Evolutionary conservation across 2,888 invertebrate species (phyloP).

Genomic region (Noctua fimbriata): DNA sequence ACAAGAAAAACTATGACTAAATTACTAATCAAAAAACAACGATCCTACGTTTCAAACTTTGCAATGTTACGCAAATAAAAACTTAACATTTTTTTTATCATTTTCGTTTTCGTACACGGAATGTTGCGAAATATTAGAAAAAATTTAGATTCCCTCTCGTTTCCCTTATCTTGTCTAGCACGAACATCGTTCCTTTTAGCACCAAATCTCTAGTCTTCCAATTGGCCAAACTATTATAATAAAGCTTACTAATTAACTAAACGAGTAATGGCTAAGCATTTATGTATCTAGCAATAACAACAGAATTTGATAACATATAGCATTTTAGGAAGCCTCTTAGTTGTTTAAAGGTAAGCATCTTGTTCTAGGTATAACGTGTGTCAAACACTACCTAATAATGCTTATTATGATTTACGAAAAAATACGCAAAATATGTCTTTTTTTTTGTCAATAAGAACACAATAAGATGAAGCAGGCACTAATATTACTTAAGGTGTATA

Average conservation of each 20-base stretch:
- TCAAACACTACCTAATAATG: conserved; percentile 79
- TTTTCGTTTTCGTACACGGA: conserved; percentile 79
- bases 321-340: conserved; percentile 89
- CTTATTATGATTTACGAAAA: conserved; percentile 73
- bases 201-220: conserved; percentile 90
- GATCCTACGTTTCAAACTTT: conserved; percentile 85
- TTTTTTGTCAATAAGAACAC: conserved; percentile 79
- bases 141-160: conserved; percentile 76
- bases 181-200: conserved; percentile 88
- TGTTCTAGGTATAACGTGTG: conserved; percentile 73
- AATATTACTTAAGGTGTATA: conserved; percentile 87
- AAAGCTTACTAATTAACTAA: conserved; percentile 88
- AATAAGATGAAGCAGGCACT: conserved; percentile 89
- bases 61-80: conserved; percentile 88
- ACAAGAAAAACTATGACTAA: conserved; percentile 88
- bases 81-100: conserved; percentile 85
- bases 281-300: conserved; percentile 90
- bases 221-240: conserved; percentile 87
- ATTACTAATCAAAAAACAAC: conserved; percentile 89
- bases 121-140: conserved; percentile 84
- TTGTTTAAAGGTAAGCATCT: conserved; percentile 81
- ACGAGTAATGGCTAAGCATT: conserved; percentile 88
- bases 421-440: conserved; percentile 89
- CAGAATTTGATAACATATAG: conserved; percentile 88
- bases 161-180: conserved; percentile 74